These are phyloP conservation scores for Drosophila gunungcola DNA, from an alignment of 1,140 invertebrate species.

Conservation along the genomic window DNA sequence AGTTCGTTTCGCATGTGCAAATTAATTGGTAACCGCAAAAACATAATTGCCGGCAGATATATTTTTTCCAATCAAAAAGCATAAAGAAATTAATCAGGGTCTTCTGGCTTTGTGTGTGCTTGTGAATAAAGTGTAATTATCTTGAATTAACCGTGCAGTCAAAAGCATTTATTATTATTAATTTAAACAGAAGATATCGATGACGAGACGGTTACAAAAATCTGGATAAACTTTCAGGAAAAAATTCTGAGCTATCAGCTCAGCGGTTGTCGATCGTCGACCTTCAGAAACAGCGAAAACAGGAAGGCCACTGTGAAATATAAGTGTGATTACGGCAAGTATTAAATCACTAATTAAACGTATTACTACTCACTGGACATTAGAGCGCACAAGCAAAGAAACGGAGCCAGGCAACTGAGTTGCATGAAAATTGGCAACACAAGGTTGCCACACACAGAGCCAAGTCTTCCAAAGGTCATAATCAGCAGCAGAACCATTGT, in stretches of 20 bases:
- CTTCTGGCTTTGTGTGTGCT: slow-evolving; percentile 16
- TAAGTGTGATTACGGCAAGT: background rate
- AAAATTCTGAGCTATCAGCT: slow-evolving; percentile 7
- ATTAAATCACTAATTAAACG: background rate
- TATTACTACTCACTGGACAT: slow-evolving; percentile 51
- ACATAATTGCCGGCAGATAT: slow-evolving; percentile 29
- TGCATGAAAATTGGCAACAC: slow-evolving; percentile 60
- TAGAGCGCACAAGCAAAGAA: slow-evolving; percentile 51
- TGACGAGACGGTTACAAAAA: background rate
- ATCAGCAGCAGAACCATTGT: slow-evolving; percentile 73
- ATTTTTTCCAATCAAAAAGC: slow-evolving; percentile 18
- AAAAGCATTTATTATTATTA: slow-evolving; percentile 58
- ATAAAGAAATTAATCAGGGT: slow-evolving; percentile 61
- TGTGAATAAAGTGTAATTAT: slow-evolving; percentile 62
- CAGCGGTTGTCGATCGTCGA: slow-evolving; percentile 58
- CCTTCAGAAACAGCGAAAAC: slow-evolving; percentile 58
- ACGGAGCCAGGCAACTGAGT: slow-evolving; percentile 54
- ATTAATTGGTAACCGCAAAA: slow-evolving; percentile 65
- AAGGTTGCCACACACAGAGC: slow-evolving; percentile 62
- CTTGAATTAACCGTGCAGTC: slow-evolving; percentile 51
- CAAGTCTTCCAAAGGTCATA: slow-evolving; percentile 68
- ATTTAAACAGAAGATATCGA: background rate
- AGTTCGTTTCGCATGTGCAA: slow-evolving; percentile 52
- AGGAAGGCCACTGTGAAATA: slow-evolving; percentile 50
- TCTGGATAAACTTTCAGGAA: background rate